Evolutionary conservation across 1,140 invertebrate species (phyloP).

Genomic region (Drosophila kepulauana): DNA sequence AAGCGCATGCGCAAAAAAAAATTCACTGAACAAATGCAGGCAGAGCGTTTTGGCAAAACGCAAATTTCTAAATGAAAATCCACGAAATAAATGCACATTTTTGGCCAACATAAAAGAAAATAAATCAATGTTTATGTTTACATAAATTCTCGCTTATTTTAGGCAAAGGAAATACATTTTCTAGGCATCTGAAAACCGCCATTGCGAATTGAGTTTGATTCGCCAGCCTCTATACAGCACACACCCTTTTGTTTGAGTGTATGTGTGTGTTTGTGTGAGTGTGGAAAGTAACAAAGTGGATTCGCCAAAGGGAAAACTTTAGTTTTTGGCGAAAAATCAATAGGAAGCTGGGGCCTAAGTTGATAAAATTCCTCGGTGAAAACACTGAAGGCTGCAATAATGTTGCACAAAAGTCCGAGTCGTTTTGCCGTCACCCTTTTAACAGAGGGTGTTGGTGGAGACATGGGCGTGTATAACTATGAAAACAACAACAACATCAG

Average conservation of each 20-base stretch:
- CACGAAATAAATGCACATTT: background rate
- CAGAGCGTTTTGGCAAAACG: constrained; percentile 49
- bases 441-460: background rate
- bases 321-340: constrained; percentile 65
- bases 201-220: background rate
- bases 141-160: background rate
- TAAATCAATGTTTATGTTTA: background rate
- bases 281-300: constrained; percentile 61
- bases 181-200: background rate
- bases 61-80: constrained; percentile 66
- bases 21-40: constrained; percentile 58
- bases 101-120: background rate
- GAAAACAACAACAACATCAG: constrained; percentile 15
- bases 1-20: constrained; percentile 51
- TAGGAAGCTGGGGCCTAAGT: constrained; percentile 48
- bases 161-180: background rate
- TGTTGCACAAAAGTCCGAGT: background rate
- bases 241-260: constrained; percentile 58
- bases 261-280: constrained; percentile 39
- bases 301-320: constrained; percentile 52
- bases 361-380: background rate
- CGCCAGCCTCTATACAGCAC: constrained; percentile 28
- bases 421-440: background rate
- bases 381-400: background rate
- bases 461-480: background rate